Percentiles rank a stretch among this genome's conserved stretches.
phyloP scores from a whole-genome alignment of 2,797 vertebrate species.

The Lutjanus campechanus region DNA sequence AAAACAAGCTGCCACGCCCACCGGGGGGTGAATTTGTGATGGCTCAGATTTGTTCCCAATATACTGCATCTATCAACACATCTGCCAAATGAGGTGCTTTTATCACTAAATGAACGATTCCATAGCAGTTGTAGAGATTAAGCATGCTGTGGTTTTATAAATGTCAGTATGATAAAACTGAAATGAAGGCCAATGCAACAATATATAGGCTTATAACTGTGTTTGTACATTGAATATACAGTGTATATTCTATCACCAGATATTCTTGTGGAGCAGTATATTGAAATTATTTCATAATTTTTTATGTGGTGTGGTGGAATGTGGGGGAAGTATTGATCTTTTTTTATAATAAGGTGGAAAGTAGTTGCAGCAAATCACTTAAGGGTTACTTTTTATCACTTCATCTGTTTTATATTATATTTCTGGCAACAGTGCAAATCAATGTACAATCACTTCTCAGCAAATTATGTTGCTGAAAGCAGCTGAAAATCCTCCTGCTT shows the following conservation, averaged over 20 bases:
- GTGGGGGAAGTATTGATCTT: constrained; percentile 19
- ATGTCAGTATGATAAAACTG: not conserved
- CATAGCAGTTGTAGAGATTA: too few species aligned
- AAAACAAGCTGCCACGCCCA: too few species aligned
- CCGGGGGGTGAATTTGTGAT: too few species aligned
- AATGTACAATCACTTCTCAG: constrained; percentile 52
- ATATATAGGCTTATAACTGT: not conserved
- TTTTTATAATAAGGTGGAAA: constrained; percentile 16
- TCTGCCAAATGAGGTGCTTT: too few species aligned
- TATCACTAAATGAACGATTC: too few species aligned
- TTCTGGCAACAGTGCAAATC: constrained; percentile 51
- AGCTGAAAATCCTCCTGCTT: constrained; percentile 55
- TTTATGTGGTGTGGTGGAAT: not conserved
- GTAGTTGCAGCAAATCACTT: constrained; percentile 28
- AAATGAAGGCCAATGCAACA: not conserved
- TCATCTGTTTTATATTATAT: constrained; percentile 21
- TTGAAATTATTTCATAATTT: not conserved
- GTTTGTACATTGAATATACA: too few species aligned
- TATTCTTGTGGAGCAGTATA: not conserved
- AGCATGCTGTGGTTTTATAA: not conserved
- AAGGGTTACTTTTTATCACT: constrained; percentile 24
- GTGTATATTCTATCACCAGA: not conserved
- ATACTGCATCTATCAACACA: too few species aligned
- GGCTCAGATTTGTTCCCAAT: too few species aligned
- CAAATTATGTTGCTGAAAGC: constrained; percentile 58